Conservation (phyloP, 2,113 vertebrate genomes). For the Herpailurus yagouaroundi region DNA sequence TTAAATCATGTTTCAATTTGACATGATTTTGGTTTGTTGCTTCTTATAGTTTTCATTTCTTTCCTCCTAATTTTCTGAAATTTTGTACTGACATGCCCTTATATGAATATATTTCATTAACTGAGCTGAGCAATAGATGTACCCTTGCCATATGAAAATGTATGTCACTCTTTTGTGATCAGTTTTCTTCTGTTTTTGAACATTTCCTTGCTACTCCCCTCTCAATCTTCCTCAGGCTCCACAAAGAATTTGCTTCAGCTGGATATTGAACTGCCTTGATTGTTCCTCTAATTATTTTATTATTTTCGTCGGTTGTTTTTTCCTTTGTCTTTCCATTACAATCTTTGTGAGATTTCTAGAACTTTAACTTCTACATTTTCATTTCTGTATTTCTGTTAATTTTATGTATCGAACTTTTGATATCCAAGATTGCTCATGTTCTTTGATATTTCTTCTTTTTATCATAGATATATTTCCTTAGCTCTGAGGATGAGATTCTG, state of each 20-base stretch:
- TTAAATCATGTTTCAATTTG: background rate
- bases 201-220: background rate
- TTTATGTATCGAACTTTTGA: background rate
- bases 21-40: background rate
- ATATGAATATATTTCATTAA: background rate
- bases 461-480: background rate
- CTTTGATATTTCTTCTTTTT: background rate
- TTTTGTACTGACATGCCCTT: background rate
- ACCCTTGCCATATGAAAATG: background rate
- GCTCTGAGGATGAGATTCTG: background rate
- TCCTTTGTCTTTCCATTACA: background rate
- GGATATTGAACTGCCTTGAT: background rate
- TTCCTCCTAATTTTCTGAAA: background rate
- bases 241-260: background rate
- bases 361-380: background rate
- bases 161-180: background rate
- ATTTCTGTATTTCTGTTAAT: background rate
- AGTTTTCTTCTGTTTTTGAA: background rate
- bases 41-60: background rate
- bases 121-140: background rate
- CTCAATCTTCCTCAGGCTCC: accelerated
- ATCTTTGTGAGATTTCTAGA: background rate
- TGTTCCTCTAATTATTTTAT: background rate
- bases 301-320: background rate
- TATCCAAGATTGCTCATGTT: background rate